Base-by-base conservation (phyloP, 1,140 invertebrate species). In the Medauroidea extradentata region DNA sequence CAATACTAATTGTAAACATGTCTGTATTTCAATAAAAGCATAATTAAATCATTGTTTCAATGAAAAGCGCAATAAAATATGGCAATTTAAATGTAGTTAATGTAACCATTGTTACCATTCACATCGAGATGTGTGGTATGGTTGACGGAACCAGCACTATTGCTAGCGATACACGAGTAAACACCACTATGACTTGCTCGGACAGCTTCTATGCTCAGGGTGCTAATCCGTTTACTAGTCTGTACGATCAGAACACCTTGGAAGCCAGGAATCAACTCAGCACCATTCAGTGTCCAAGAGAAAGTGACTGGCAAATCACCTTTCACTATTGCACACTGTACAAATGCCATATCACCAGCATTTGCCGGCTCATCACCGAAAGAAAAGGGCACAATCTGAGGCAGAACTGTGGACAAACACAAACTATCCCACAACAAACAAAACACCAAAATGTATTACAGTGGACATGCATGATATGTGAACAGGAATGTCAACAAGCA, bases 141-240 rank as follows among this genome's bases (percentile, higher is more conserved):
- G 70, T 83, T 85, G 66, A 80, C 83, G 48, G 78, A 84, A 59
- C 87, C 87, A 25, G 89, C 91, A 57, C 75, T 77, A 76, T 91
- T 91, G 65, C 77, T 84, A 49, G 85, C 88, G 64, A 85, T 80
- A 74, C 91, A 94, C 60, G 87, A 91, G 69, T 93, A 94, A 63
- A 84, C 85, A 61, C 89, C 89, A 69, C 82, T 60, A 13, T 60
- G 46, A 41, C 61, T 24, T 55, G 63, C 59, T 24, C 51, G 49
- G 13, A 84, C 79, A 25, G 77, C 78, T 66, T 85, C 81, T 65
- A 86, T 84, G 65, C 75, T 82, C 62, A 84, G 70, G 63, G 78
- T 77, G 68, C 79, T 81, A 59, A 82, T 73, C 23, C 60, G 46
- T 11, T 46, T 29, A 34, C 29, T 54, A 14, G 27, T 46, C 51